Base-by-base conservation (phyloP, 2,888 invertebrate genomes). In the Encarsia formosa region DNA sequence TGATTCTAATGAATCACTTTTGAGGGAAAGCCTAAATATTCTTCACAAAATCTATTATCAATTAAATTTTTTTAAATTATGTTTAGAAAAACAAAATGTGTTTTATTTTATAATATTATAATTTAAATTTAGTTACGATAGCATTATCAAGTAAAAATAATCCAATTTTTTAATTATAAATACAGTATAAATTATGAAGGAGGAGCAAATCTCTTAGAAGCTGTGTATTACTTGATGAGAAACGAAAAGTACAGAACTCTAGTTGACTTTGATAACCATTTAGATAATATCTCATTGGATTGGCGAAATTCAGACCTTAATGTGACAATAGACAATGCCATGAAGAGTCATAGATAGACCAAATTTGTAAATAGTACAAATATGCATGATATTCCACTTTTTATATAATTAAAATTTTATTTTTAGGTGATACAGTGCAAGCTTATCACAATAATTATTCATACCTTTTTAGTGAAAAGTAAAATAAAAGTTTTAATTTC, bases 261-360 rank as follows among this genome's bases (percentile, higher is more conserved):
- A n/a, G 78, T 89, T 11, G 98, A 99, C 76, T 98, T 97, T 71
- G 98, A 99, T 77, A 96, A 95, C 76, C 96, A 97, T 75, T 79
- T 98, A 58, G 97, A 98, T 74, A 87, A 97, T 72, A 81, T 92
- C 31, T 79, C 84, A 18, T 79, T 86, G 56, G 95, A 97, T 73
- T 98, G 96, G 93, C 85, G 84, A 63, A 98, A 98, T 76, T 69
- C 76, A 5, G 77, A 80, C 50, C 76, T 88, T 38, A 85, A 86
- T 70, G 74, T 81, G 60, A 75, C 78, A 60, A 81, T 86, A 63
- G 78, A 79, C 34, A 64, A 73, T 46, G 61, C 68, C 19, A 61
- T 51, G 9, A 40, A 53, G n/a, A 40, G 22, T 23, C 26, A 56
- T 18, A 16, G 20, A 52, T 52, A 49, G 35, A n/a, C n/a, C n/a